Conservation (phyloP, 2,888 invertebrate species). For the Callinectes sapidus region DNA sequence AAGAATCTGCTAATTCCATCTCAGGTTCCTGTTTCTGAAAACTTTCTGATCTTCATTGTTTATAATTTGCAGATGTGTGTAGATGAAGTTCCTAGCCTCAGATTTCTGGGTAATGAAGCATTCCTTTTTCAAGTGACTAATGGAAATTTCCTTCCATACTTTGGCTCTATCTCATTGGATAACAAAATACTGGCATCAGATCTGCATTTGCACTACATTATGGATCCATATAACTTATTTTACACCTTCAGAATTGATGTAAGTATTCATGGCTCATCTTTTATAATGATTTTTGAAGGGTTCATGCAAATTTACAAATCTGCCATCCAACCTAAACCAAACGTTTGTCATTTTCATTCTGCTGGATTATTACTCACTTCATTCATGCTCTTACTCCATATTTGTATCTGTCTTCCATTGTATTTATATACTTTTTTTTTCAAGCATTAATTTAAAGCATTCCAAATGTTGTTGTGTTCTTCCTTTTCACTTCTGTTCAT, state of each 20-base stretch:
- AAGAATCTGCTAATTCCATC: neutral
- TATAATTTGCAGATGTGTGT: neutral
- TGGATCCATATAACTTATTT: neutral
- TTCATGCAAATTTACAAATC: too few species aligned
- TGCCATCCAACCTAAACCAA: too few species aligned
- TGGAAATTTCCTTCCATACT: neutral
- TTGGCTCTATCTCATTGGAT: neutral
- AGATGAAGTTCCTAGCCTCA: neutral
- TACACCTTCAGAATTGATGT: neutral
- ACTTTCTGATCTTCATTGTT: neutral
- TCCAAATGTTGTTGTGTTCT: too few species aligned
- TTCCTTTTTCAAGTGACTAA: conserved; percentile 5
- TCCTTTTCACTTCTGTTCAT: too few species aligned
- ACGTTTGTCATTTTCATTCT: too few species aligned
- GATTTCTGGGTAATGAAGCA: conserved; percentile 11
- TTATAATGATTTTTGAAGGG: neutral
- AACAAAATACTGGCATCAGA: neutral
- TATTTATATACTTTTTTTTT: too few species aligned
- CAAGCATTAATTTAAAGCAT: too few species aligned
- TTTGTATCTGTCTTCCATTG: too few species aligned
- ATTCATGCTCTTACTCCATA: too few species aligned
- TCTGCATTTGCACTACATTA: neutral
- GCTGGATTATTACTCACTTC: too few species aligned
- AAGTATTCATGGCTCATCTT: neutral
- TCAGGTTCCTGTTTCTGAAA: neutral